Evolutionary conservation across 2,797 vertebrate genomes (phyloP).

Genomic region (Phalanger gymnotis): DNA sequence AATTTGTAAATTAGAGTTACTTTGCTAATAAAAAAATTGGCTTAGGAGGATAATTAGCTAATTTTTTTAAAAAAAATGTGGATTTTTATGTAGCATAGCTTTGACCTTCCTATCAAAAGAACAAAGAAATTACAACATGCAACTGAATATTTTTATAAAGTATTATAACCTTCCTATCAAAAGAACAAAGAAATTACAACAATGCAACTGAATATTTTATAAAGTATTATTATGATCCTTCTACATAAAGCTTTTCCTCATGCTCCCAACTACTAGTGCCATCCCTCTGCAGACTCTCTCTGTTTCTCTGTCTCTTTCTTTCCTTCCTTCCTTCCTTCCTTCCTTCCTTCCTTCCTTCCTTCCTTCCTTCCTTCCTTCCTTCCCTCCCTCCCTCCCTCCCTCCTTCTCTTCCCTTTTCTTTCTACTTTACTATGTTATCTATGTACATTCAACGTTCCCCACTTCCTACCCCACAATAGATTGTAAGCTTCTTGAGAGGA

Average conservation of each 20-base stretch:
- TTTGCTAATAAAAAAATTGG: neutral
- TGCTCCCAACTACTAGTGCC: neutral
- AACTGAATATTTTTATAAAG: neutral
- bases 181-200: neutral
- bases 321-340: too few species aligned
- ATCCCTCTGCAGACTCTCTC: neutral
- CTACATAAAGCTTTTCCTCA: neutral
- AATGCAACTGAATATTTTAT: neutral
- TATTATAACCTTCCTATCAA: neutral
- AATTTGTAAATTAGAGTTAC: neutral
- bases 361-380: too few species aligned
- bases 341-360: too few species aligned
- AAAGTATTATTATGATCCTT: neutral
- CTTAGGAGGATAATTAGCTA: slow-evolving; percentile 5
- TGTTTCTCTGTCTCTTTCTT: too few species aligned
- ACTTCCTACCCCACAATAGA: too few species aligned
- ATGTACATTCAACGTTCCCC: neutral
- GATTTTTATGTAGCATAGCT: neutral
- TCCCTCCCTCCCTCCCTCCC: too few species aligned
- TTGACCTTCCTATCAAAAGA: neutral
- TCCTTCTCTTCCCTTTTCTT: too few species aligned
- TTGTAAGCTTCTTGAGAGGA: neutral
- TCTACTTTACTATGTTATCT: too few species aligned
- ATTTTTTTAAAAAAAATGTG: slow-evolving; percentile 4
- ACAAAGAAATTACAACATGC: neutral